Conservation (phyloP, 2,113 vertebrate genomes). For the Probosciger aterrimus region DNA sequence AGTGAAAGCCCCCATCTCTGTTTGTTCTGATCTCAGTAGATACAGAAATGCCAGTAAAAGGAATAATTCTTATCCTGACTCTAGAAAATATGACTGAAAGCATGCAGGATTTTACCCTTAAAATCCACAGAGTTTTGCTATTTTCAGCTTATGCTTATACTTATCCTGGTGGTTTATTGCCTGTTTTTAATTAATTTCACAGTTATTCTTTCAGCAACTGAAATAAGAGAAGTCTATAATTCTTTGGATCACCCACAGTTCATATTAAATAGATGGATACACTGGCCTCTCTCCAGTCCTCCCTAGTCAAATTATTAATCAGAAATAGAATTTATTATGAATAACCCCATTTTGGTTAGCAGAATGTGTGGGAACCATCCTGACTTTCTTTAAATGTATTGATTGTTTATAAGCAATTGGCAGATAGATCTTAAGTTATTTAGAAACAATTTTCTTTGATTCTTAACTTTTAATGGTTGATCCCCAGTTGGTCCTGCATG, state of each 20-base stretch:
- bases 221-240: constrained; percentile 1
- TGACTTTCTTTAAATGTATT: constrained; percentile 28
- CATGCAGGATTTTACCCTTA: background rate
- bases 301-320: constrained; percentile 41
- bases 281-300: constrained; percentile 51
- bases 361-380: constrained; percentile 13
- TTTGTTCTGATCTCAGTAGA: background rate
- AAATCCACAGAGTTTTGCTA: background rate
- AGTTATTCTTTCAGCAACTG: constrained; percentile 20
- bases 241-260: constrained; percentile 29
- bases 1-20: background rate
- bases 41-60: background rate
- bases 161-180: background rate
- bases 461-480: background rate
- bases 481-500: background rate
- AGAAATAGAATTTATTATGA: constrained; percentile 43
- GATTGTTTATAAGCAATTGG: constrained; percentile 5
- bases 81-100: background rate
- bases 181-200: constrained; percentile 23
- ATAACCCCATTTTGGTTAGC: constrained; percentile 37
- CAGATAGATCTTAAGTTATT: background rate
- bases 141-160: background rate
- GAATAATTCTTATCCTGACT: background rate
- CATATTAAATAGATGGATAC: constrained; percentile 54
- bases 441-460: constrained; percentile 23